These are phyloP conservation scores for Platerodrilus igneus DNA, from an alignment of 2,888 invertebrate species.

Conservation along the genomic window DNA sequence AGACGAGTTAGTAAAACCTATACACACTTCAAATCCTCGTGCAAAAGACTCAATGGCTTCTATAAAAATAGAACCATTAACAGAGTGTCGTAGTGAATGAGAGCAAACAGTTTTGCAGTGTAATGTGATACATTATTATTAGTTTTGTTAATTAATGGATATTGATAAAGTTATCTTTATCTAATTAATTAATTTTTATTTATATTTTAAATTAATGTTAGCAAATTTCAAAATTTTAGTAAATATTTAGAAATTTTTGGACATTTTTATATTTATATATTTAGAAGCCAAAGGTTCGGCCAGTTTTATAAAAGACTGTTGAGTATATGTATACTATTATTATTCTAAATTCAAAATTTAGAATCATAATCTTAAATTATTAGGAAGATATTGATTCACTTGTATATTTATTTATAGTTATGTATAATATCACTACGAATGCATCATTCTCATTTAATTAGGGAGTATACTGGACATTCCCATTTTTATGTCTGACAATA, in stretches of 20 bases:
- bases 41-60: slow-evolving; percentile 55
- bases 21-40: slow-evolving; percentile 48
- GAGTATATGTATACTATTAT: slow-evolving; percentile 56
- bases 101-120: slow-evolving; percentile 49
- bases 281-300: slow-evolving; percentile 57
- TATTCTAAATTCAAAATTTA: slow-evolving; percentile 48
- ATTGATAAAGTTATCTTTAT: slow-evolving; percentile 18
- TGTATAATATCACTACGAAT: slow-evolving; percentile 16
- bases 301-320: slow-evolving; percentile 64
- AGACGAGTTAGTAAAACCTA: slow-evolving; percentile 60
- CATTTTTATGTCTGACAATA: slow-evolving; percentile 45
- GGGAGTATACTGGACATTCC: slow-evolving; percentile 40
- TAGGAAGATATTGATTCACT: slow-evolving; percentile 17
- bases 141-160: slow-evolving; percentile 33
- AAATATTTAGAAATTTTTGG: slow-evolving; percentile 43
- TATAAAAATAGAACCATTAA: slow-evolving; percentile 68
- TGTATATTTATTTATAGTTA: slow-evolving; percentile 16
- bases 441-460: slow-evolving; percentile 18
- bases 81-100: slow-evolving; percentile 63
- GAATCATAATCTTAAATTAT: slow-evolving; percentile 38
- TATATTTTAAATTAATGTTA: slow-evolving; percentile 36
- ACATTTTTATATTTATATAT: slow-evolving; percentile 47
- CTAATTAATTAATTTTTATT: slow-evolving; percentile 32
- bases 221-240: slow-evolving; percentile 43
- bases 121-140: slow-evolving; percentile 49